Evolutionary conservation across 2,113 vertebrate species (phyloP).

Genomic region (Limnothrissa miodon): DNA sequence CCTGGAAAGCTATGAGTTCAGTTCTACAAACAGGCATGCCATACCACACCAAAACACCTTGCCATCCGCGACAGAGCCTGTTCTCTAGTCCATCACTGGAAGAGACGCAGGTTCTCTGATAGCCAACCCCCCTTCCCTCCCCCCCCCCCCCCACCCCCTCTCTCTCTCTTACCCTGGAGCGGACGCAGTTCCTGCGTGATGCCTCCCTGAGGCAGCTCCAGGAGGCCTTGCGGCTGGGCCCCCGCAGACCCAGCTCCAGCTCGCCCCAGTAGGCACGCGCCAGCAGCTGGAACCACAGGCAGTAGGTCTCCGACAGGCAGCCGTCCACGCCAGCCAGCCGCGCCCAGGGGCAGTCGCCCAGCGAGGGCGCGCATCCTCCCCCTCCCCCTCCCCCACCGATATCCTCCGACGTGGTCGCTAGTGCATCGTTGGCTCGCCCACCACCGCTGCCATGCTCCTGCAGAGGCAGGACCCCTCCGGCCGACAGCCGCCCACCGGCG

Average conservation of each 20-base stretch:
- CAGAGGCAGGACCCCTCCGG: constrained; percentile 46
- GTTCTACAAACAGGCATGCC: too few relatives aligned
- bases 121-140: too few relatives aligned
- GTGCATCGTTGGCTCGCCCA: constrained; percentile 25
- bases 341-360: constrained; percentile 64
- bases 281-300: constrained; percentile 72
- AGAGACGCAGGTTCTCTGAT: constrained; percentile 28
- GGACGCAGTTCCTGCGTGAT: constrained; percentile 57
- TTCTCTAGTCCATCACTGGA: constrained; percentile 59
- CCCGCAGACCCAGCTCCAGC: constrained; percentile 65
- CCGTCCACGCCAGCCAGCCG: constrained; percentile 65
- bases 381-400: constrained; percentile 24
- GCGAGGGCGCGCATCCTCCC: constrained; percentile 57
- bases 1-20: too few relatives aligned
- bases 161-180: constrained; percentile 26
- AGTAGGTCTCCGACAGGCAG: constrained; percentile 71
- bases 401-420: neutral
- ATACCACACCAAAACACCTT: too few relatives aligned
- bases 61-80: too few relatives aligned
- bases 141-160: neutral
- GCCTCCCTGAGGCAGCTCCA: constrained; percentile 59
- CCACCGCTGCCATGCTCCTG: constrained; percentile 54
- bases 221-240: constrained; percentile 44
- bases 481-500: constrained; percentile 41
- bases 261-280: constrained; percentile 70